These are phyloP conservation scores for Chloroclystis v-ata DNA, from an alignment of 2,888 invertebrate genomes.

Conservation along the genomic window DNA sequence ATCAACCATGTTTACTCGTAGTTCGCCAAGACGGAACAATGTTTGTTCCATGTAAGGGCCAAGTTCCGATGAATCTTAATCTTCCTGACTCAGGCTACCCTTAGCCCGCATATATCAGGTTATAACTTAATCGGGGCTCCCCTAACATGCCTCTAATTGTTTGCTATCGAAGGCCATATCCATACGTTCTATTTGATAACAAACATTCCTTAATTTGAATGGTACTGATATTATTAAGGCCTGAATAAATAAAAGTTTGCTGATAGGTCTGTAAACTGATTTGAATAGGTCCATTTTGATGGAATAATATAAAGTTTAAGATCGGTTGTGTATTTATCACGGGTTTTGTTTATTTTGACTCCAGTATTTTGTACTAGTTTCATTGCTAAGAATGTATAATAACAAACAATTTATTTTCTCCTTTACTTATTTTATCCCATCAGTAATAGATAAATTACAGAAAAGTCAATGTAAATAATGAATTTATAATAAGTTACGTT, in stretches of 20 bases:
- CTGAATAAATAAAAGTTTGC: constrained; percentile 12
- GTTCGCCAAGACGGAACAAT: constrained; percentile 73
- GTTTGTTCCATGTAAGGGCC: constrained; percentile 74
- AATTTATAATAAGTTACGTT: too few relatives aligned
- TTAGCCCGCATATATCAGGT: constrained; percentile 66
- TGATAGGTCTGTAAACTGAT: background rate
- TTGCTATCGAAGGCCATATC: constrained; percentile 73
- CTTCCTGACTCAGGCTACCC: constrained; percentile 73
- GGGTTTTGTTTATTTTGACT: too few relatives aligned
- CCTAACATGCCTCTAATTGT: constrained; percentile 75
- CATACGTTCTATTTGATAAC: constrained; percentile 38
- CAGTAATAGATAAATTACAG: too few relatives aligned
- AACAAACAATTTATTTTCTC: too few relatives aligned
- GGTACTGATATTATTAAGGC: constrained; percentile 7
- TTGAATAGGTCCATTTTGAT: background rate
- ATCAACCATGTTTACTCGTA: background rate
- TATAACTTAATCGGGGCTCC: constrained; percentile 74
- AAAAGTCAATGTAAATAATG: too few relatives aligned
- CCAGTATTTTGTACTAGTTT: too few relatives aligned
- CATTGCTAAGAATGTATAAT: too few relatives aligned
- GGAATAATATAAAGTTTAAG: too few relatives aligned
- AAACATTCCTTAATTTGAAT: constrained; percentile 15
- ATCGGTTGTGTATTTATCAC: too few relatives aligned
- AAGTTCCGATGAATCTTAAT: constrained; percentile 67
- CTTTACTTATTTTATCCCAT: too few relatives aligned